A percentile compares a stretch with the other conserved stretches of the same genome.
These are phyloP conservation scores for Alaudala cheleensis DNA, from an alignment of 2,113 vertebrate species.

Conservation along the genomic window DNA sequence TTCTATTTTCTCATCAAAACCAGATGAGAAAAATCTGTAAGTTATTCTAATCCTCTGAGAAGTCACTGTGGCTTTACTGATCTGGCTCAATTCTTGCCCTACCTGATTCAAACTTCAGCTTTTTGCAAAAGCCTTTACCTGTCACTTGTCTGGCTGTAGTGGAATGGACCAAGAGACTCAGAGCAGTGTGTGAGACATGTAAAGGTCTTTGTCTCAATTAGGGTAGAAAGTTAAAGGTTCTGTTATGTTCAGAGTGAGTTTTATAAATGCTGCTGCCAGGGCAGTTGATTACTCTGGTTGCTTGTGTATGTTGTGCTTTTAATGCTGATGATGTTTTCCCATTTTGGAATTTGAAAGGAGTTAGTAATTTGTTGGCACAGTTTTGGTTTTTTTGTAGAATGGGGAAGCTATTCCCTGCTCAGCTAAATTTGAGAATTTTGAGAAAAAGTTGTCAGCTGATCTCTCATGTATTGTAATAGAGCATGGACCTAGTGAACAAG, in stretches of 20 bases:
- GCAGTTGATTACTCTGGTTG: not conserved
- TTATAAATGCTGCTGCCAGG: not conserved
- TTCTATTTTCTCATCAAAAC: not conserved
- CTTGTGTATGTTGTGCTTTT: not conserved
- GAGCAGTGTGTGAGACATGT: rapidly evolving
- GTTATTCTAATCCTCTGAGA: not conserved
- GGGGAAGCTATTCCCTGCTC: not conserved
- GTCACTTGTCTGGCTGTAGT: not conserved
- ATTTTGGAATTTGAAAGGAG: not conserved
- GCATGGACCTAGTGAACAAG: not conserved
- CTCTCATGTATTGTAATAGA: not conserved
- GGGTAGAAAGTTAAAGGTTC: not conserved
- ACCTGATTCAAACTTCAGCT: not conserved
- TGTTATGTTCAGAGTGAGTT: not conserved
- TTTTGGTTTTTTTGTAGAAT: not conserved
- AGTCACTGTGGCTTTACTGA: not conserved
- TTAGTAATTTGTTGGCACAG: not conserved
- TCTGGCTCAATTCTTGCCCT: not conserved
- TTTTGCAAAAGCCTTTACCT: not conserved
- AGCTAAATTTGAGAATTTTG: not conserved
- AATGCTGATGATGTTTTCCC: not conserved
- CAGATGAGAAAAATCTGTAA: not conserved
- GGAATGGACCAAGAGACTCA: not conserved
- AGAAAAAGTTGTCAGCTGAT: not conserved
- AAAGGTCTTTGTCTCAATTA: not conserved